Evolutionary conservation across 2,888 invertebrate species (phyloP).

Genomic region (Quadriops clusia): DNA sequence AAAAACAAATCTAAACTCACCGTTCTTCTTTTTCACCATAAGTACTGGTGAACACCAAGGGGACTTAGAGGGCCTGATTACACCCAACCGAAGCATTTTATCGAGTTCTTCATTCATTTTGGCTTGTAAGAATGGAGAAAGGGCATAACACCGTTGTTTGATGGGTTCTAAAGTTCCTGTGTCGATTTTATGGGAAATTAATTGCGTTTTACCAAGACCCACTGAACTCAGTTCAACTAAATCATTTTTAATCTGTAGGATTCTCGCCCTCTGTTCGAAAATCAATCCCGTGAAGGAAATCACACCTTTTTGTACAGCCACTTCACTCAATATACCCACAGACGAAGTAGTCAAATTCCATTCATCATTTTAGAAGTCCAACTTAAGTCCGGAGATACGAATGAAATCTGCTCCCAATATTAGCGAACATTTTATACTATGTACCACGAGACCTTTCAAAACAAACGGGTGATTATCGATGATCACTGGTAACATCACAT

Average conservation of each 20-base stretch:
- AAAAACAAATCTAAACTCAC: constrained; percentile 10
- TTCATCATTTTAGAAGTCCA: background rate
- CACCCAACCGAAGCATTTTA: constrained; percentile 16
- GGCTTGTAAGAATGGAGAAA: constrained; percentile 1
- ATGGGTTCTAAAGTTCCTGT: background rate
- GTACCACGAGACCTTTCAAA: constrained; percentile 3
- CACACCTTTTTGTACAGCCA: no score
- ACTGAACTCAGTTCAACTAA: background rate
- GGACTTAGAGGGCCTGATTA: constrained; percentile 19
- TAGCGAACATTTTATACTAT: background rate
- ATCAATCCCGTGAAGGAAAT: no score
- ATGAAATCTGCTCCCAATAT: constrained; percentile 8
- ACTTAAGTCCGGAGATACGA: background rate
- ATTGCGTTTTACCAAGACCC: background rate
- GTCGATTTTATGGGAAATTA: constrained; percentile 2
- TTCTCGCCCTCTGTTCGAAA: no score
- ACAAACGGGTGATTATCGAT: background rate
- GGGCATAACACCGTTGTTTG: background rate
- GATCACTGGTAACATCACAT: background rate
- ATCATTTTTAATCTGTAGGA: no score
- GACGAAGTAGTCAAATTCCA: no score
- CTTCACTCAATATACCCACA: no score
- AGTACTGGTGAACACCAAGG: constrained; percentile 21
- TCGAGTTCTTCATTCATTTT: constrained; percentile 16
- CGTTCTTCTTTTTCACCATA: constrained; percentile 9